Conservation (phyloP, 2,888 invertebrate species). For the Amblyjoppa fuscipennis region DNA sequence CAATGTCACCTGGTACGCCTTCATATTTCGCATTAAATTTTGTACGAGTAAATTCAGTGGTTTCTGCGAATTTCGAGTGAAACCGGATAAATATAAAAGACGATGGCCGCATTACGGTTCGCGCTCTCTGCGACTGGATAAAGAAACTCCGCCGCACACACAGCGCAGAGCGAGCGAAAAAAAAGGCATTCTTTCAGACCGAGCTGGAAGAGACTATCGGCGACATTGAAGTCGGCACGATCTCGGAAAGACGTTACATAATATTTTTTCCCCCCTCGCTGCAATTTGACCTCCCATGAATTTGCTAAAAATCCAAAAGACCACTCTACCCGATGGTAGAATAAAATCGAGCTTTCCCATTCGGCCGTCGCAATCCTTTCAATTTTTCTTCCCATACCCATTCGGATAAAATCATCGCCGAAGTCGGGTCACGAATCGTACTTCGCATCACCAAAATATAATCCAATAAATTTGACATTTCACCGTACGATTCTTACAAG, state of each 20-base stretch:
- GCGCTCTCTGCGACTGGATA: constrained; percentile 12
- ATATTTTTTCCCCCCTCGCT: constrained; percentile 13
- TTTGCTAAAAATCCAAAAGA: constrained; percentile 51
- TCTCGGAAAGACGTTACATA: constrained; percentile 25
- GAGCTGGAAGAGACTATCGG: constrained; percentile 4
- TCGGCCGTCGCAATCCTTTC: constrained; percentile 28
- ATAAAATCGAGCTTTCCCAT: constrained; percentile 45
- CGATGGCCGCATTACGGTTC: constrained; percentile 20
- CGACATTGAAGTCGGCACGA: constrained; percentile 29
- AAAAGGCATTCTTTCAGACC: constrained; percentile 39
- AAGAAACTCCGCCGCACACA: constrained; percentile 15
- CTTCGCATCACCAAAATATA: constrained; percentile 32
- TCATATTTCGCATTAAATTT: constrained; percentile 15
- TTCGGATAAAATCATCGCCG: constrained; percentile 25
- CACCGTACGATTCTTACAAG: neutral
- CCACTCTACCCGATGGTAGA: constrained; percentile 37
- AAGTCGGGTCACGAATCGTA: constrained; percentile 24
- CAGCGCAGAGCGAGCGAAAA: constrained; percentile 51
- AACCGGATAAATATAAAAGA: constrained; percentile 75
- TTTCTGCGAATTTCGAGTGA: constrained; percentile 72
- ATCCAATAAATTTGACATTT: constrained; percentile 31
- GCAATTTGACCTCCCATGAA: constrained; percentile 1
- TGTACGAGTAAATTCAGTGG: constrained; percentile 38
- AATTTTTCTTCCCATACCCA: constrained; percentile 15
- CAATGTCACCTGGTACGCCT: constrained; percentile 21